A percentile compares a stretch with the other conserved stretches of the same genome.
phyloP scores from a whole-genome alignment of 2,888 invertebrate genomes.

The Rhingia campestris region DNA sequence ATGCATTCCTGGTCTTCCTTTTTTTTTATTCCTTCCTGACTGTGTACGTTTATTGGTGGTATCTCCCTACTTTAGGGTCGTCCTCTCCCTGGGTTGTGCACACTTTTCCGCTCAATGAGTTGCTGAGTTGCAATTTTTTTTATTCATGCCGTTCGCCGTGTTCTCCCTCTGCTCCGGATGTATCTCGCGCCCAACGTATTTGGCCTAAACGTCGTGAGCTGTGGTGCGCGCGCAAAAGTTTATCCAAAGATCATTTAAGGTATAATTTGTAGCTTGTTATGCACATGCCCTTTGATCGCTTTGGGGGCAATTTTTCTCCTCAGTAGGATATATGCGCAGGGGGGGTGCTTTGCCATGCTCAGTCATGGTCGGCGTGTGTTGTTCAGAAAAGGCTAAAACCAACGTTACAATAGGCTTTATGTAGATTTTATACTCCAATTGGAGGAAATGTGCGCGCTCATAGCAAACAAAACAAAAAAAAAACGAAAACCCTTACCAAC shows the following conservation, averaged over 20 bases:
- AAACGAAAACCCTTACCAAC: conserved; percentile 18
- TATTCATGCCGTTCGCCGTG: neutral
- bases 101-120: conserved; percentile 17
- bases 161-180: neutral
- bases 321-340: conserved; percentile 4
- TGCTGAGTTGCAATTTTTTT: conserved; percentile 11
- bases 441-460: conserved; percentile 4
- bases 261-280: conserved; percentile 76
- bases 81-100: conserved; percentile 59
- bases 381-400: conserved; percentile 1
- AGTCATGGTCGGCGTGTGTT: conserved; percentile 52
- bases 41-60: conserved; percentile 50
- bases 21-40: conserved; percentile 4
- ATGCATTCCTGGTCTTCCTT: conserved; percentile 30
- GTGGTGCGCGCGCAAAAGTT: conserved; percentile 64
- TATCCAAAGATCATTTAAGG: conserved; percentile 75
- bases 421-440: conserved; percentile 72
- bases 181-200: conserved; percentile 23
- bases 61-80: conserved; percentile 29
- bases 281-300: conserved; percentile 75
- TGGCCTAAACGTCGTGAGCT: conserved; percentile 60
- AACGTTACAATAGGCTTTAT: conserved; percentile 68
- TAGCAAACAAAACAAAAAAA: conserved; percentile 5
- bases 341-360: neutral
- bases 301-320: conserved; percentile 66